Base-by-base conservation (phyloP, 2,888 invertebrate genomes). In the Cacoxenus indagator region DNA sequence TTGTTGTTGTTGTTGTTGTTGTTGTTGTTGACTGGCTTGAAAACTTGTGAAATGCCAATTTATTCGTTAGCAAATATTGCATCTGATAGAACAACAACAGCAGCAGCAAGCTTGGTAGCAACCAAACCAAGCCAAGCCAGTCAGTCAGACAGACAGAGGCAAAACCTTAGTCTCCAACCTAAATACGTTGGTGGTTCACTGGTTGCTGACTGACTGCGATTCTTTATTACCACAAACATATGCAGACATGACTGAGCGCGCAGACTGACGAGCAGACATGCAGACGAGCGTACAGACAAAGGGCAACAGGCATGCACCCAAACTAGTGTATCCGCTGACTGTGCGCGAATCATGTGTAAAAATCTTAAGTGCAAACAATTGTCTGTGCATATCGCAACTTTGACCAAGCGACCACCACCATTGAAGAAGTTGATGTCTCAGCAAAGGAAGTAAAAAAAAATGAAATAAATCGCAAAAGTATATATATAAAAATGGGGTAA, bases 311-410 rank as follows among this genome's bases (percentile, higher is more conserved):
- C 24, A 55, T 55, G 27, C 55, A 37, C 37, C 37, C 37, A 37
- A 37, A 37, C 37, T 37, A 37, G 37, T 37, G 37, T 37, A 26
- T 9, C 24, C 55, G 62, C 62, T 67, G 69, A 22, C 64, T 48
- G 31, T 75, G 78, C 78, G 77, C 81, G 84, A 86, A 86, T 87
- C 87, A 86, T 86, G 86, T 87, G 88, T 87, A 87, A 87, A 87
- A 87, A 87, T 87, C 87, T 87, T 87, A 87, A 87, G 87, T 87
- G 87, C 88, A 87, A 87, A 87, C 87, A 87, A 87, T 86, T 86
- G 86, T 86, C 84, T 82, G 84, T 84, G 84, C 84, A 85, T 85
- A 85, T 86, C 83, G 84, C 83, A 37, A 62, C 83, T 82, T 84
- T 79, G 78, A n/a, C n/a, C n/a, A n/a, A 78, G 82, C 83, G 80